phyloP scores from a whole-genome alignment of 2,888 invertebrate species.

The Dermolepida albohirtum region DNA sequence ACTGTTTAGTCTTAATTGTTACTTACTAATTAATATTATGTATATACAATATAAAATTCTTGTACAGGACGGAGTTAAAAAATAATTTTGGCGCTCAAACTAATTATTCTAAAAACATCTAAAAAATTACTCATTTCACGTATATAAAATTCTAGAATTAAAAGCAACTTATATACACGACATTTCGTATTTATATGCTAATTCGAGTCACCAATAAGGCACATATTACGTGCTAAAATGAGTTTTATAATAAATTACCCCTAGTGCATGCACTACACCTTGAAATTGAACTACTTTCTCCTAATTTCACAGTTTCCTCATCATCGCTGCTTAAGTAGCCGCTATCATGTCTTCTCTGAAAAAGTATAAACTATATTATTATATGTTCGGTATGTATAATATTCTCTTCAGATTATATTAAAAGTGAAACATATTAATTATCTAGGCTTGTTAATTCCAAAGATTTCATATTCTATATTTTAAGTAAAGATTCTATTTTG shows the following conservation, averaged over 20 bases:
- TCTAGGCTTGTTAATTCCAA: too few relatives aligned
- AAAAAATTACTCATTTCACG: slow-evolving; percentile 12
- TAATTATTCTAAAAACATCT: slow-evolving; percentile 5
- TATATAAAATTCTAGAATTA: slow-evolving; percentile 16
- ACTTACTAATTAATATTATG: neutral
- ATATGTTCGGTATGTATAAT: neutral
- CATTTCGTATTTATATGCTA: slow-evolving; percentile 13
- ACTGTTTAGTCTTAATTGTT: too few relatives aligned
- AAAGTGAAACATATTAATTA: neutral
- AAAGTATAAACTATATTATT: slow-evolving; percentile 49
- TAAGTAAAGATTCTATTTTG: too few relatives aligned
- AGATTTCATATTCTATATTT: too few relatives aligned
- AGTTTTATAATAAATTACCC: slow-evolving; percentile 49
- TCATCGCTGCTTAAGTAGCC: slow-evolving; percentile 73
- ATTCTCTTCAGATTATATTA: slow-evolving; percentile 8
- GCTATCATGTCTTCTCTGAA: slow-evolving; percentile 81
- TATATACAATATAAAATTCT: slow-evolving; percentile 16
- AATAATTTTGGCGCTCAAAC: slow-evolving; percentile 33
- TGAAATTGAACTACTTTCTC: slow-evolving; percentile 76
- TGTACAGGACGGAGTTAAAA: slow-evolving; percentile 27
- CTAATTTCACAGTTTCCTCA: slow-evolving; percentile 74
- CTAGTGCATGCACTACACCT: slow-evolving; percentile 75
- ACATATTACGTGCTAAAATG: slow-evolving; percentile 43
- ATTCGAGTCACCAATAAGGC: slow-evolving; percentile 47
- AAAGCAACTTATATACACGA: slow-evolving; percentile 28